A percentile compares a stretch with the other conserved stretches of the same genome.
Conservation (phyloP, 1,140 invertebrate genomes). For the Papilio machaon region DNA sequence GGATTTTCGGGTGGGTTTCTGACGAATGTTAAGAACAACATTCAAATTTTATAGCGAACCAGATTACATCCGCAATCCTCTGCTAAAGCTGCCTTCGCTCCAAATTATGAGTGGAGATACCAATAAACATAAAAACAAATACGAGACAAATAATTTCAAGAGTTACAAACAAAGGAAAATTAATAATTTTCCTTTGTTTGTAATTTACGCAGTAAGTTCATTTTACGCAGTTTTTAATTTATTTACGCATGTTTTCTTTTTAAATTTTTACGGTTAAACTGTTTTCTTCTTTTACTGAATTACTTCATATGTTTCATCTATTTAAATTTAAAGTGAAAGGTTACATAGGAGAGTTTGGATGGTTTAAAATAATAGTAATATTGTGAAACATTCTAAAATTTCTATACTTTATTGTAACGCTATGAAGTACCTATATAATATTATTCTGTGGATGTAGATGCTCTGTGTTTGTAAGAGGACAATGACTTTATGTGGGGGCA, state of each 20-base stretch:
- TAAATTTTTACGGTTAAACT: background rate
- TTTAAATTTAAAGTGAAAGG: background rate
- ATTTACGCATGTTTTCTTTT: background rate
- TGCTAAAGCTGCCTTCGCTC: background rate
- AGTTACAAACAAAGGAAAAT: constrained; percentile 13
- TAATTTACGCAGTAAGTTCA: too few relatives aligned
- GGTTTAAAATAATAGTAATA: too few relatives aligned
- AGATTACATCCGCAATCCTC: constrained; percentile 37
- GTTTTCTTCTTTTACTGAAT: background rate
- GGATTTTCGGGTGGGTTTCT: constrained; percentile 35
- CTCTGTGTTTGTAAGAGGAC: constrained; percentile 1
- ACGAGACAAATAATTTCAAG: constrained; percentile 11
- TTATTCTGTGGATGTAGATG: background rate
- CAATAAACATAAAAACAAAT: constrained; percentile 4
- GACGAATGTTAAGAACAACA: constrained; percentile 30
- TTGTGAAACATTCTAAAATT: too few relatives aligned
- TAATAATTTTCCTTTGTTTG: too few relatives aligned
- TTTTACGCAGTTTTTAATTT: too few relatives aligned
- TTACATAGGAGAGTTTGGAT: too few relatives aligned
- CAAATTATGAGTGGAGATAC: constrained; percentile 28
- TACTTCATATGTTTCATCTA: background rate
- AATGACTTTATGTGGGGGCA: constrained; percentile 34
- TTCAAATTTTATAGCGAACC: constrained; percentile 34
- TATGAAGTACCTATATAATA: too few relatives aligned
- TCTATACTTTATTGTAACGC: too few relatives aligned